Conservation (phyloP, 2,113 vertebrate genomes). For the Nycticorax nycticorax region DNA sequence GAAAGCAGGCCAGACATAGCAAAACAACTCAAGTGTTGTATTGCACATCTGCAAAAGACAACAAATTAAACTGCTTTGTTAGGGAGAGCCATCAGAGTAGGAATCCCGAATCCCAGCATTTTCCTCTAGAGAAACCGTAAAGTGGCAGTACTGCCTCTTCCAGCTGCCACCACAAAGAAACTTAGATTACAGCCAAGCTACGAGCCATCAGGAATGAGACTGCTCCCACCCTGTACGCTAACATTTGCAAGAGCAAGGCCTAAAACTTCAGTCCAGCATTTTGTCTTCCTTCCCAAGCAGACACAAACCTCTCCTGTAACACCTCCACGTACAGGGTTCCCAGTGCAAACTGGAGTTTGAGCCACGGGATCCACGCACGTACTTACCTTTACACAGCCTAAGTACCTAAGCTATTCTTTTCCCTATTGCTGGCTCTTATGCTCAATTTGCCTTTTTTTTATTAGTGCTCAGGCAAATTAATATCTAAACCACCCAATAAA, state of each 20-base stretch:
- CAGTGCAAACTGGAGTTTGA: accelerated
- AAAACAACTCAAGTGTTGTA: not conserved
- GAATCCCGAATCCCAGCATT: not conserved
- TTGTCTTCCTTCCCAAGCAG: not conserved
- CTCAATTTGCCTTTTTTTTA: not conserved
- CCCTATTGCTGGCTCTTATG: not conserved
- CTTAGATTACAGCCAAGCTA: not conserved
- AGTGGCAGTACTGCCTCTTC: not conserved
- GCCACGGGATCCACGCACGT: accelerated
- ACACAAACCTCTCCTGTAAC: accelerated
- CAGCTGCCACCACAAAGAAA: not conserved
- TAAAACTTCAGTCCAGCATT: not conserved
- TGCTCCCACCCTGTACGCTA: accelerated
- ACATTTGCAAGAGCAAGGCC: not conserved
- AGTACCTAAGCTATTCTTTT: accelerated
- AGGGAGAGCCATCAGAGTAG: accelerated
- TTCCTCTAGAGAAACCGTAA: not conserved
- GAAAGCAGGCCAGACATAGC: not conserved
- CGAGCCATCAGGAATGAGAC: accelerated
- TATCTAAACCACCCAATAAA: not conserved
- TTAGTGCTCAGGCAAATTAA: not conserved
- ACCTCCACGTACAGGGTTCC: accelerated
- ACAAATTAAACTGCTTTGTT: not conserved
- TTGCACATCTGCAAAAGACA: accelerated
- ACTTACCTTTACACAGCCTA: not conserved